Conservation (phyloP, 2,113 vertebrate species). For the Cyprinodon variegatus region DNA sequence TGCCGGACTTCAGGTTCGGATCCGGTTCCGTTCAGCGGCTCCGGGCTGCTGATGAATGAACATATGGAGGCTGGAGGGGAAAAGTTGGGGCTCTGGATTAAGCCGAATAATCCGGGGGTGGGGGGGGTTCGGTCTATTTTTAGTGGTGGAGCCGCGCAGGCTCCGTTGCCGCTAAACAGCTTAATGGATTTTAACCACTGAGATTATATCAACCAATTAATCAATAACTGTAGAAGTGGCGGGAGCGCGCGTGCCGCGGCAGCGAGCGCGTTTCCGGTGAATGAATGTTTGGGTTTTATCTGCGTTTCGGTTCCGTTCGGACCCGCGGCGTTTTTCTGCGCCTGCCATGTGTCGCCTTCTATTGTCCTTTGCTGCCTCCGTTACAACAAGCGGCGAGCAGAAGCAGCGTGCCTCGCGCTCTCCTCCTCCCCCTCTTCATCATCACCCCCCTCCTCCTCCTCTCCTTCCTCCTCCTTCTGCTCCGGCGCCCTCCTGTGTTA, state of each 20-base stretch:
- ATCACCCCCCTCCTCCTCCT: conserved; percentile 20
- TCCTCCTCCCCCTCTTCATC: conserved; percentile 30
- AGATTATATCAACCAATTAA: conserved; percentile 65
- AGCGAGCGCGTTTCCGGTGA: conserved; percentile 23
- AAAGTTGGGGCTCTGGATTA: conserved; percentile 3
- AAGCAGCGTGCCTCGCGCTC: conserved; percentile 60
- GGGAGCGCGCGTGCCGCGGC: conserved; percentile 10
- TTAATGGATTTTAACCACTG: conserved; percentile 61
- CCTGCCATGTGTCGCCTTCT: conserved; percentile 73
- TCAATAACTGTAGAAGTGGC: conserved; percentile 43
- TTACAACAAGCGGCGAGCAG: conserved; percentile 56
- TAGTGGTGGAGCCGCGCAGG: conserved; percentile 30
- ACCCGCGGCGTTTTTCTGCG: conserved; percentile 10
- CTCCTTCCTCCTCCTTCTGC: conserved; percentile 12
- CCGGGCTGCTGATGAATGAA: conserved; percentile 20
- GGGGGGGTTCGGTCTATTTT: conserved; percentile 41
- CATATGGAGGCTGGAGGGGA: conserved; percentile 9
- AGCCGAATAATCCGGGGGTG: conserved; percentile 25
- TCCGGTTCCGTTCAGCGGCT: not conserved
- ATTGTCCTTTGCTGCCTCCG: conserved; percentile 73
- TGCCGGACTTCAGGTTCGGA: not conserved
- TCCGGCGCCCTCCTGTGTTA: conserved; percentile 59
- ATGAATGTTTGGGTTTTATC: not conserved
- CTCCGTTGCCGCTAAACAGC: conserved; percentile 42
- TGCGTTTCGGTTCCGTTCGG: not conserved